These are phyloP conservation scores for Bombus consobrinus DNA, from an alignment of 1,140 invertebrate genomes.

Conservation along the genomic window DNA sequence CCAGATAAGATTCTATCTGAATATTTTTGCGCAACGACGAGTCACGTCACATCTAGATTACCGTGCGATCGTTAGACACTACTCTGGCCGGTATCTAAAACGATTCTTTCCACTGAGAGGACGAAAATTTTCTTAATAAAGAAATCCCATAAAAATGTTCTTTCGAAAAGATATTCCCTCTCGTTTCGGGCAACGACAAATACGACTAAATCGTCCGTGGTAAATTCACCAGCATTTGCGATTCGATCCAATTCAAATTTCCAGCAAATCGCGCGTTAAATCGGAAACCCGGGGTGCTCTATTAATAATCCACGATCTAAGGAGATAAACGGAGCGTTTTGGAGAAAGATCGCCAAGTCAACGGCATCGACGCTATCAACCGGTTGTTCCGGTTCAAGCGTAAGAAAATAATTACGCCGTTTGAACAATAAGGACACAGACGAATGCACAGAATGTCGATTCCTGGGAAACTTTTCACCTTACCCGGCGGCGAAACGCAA, in stretches of 20 bases:
- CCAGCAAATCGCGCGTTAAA: constrained; percentile 2
- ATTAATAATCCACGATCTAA: background rate
- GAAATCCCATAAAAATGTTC: background rate
- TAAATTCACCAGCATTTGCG: background rate
- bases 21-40: constrained; percentile 25
- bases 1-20: constrained; percentile 14
- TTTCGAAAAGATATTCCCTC: background rate
- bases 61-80: background rate
- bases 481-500: constrained; percentile 26
- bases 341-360: background rate
- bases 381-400: background rate
- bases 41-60: constrained; percentile 11
- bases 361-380: no score
- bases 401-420: constrained; percentile 16
- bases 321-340: background rate
- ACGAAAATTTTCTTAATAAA: background rate
- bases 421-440: constrained; percentile 2
- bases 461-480: constrained; percentile 18
- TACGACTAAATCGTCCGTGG: background rate
- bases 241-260: background rate
- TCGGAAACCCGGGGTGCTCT: background rate
- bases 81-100: background rate
- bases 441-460: background rate
- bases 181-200: background rate
- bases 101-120: background rate